These are phyloP conservation scores for Boloria euphrosyne DNA, from an alignment of 2,888 invertebrate genomes.

Conservation along the genomic window DNA sequence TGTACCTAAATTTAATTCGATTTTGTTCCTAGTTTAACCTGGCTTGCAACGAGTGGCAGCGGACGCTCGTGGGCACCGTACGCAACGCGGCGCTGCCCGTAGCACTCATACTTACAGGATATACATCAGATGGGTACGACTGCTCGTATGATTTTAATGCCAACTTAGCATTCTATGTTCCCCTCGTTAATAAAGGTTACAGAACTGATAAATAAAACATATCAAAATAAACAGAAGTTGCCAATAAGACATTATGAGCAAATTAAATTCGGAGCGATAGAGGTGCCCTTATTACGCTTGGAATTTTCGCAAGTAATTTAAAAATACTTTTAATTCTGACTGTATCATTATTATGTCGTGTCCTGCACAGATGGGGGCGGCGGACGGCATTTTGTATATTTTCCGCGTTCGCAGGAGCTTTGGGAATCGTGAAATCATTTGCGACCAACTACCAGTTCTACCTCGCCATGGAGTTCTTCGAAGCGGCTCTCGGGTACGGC, in stretches of 20 bases:
- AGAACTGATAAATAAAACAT: too few species aligned
- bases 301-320: background rate
- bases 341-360: background rate
- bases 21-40: conserved; percentile 78
- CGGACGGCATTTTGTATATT: conserved; percentile 78
- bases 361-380: conserved; percentile 72
- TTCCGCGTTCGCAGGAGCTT: conserved; percentile 69
- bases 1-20: background rate
- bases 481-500: conserved; percentile 80
- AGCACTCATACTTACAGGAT: conserved; percentile 86
- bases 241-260: background rate
- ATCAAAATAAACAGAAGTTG: too few species aligned
- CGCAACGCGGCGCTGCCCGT: conserved; percentile 87
- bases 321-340: background rate
- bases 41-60: conserved; percentile 86
- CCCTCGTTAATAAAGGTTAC: too few species aligned
- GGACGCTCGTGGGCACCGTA: conserved; percentile 87
- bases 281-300: too few species aligned
- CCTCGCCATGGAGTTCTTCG: conserved; percentile 80
- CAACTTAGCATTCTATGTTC: background rate
- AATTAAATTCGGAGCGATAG: too few species aligned
- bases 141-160: background rate
- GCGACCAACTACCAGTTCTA: conserved; percentile 81
- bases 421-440: conserved; percentile 79
- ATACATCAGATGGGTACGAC: conserved; percentile 84